Percentiles rank a stretch among this genome's conserved stretches.
These are phyloP conservation scores for Ciconia stormi DNA, from an alignment of 2,113 vertebrate species.

Conservation along the genomic window DNA sequence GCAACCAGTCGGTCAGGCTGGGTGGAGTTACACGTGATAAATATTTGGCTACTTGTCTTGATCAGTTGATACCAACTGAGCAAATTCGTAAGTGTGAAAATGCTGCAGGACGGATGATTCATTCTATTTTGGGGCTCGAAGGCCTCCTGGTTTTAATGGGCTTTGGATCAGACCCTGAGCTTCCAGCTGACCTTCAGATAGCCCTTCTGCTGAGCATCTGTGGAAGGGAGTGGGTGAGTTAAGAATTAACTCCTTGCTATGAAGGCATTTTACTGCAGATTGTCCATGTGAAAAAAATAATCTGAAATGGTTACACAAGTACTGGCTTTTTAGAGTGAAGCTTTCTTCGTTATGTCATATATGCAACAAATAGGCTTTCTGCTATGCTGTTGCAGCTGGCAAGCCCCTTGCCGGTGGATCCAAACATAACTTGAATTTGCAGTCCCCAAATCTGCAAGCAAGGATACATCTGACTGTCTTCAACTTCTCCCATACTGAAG, in stretches of 20 bases:
- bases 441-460: not conserved
- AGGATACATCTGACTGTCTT: not conserved
- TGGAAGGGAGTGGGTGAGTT: not conserved
- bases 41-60: not conserved
- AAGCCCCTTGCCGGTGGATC: not conserved
- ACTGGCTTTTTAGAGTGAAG: not conserved
- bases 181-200: not conserved
- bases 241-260: not conserved
- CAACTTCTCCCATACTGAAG: not conserved
- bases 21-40: not conserved
- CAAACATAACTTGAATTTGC: not conserved
- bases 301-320: not conserved
- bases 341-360: not conserved
- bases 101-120: not conserved
- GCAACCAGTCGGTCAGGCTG: not conserved
- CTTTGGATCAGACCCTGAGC: not conserved
- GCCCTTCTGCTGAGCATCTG: not conserved
- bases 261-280: not conserved
- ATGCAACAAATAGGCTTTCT: not conserved
- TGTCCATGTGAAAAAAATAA: not conserved
- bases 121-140: not conserved
- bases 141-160: not conserved
- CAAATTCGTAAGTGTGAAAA: not conserved
- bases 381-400: not conserved
- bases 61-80: not conserved